Conservation (phyloP, 1,140 invertebrate species). For the Colletes gigas region DNA sequence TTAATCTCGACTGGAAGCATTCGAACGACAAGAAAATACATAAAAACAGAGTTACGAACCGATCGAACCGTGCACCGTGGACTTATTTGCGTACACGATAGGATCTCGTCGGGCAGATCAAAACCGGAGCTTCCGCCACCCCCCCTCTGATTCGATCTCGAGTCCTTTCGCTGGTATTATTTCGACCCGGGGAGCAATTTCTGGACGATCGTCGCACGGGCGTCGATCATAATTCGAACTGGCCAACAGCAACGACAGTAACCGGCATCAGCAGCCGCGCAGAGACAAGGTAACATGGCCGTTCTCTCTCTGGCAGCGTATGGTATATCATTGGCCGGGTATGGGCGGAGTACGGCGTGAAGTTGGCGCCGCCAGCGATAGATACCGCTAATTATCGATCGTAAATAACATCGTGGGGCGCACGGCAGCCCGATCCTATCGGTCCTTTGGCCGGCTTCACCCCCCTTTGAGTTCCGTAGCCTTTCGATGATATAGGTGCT, state of each 20-base stretch:
- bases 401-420: conserved; percentile 76
- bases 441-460: conserved; percentile 46
- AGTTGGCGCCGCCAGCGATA: conserved; percentile 80
- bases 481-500: conserved; percentile 66
- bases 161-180: not conserved
- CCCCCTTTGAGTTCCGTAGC: conserved; percentile 51
- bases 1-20: too few relatives aligned
- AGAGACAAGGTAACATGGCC: too few relatives aligned
- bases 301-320: conserved; percentile 19
- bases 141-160: too few relatives aligned
- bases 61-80: too few relatives aligned
- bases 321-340: conserved; percentile 64
- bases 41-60: too few relatives aligned
- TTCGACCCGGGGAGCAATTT: not conserved
- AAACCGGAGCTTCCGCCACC: too few relatives aligned
- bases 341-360: conserved; percentile 69
- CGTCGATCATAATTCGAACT: conserved; percentile 44
- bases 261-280: conserved; percentile 1
- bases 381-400: conserved; percentile 82
- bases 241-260: conserved; percentile 40
- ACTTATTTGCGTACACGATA: too few relatives aligned
- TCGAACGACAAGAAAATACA: too few relatives aligned
- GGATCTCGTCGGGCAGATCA: too few relatives aligned
- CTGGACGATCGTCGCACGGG: conserved; percentile 4
- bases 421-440: conserved; percentile 71